Evolutionary conservation across 2,888 invertebrate genomes (phyloP).

Genomic region (Morpho achilles): DNA sequence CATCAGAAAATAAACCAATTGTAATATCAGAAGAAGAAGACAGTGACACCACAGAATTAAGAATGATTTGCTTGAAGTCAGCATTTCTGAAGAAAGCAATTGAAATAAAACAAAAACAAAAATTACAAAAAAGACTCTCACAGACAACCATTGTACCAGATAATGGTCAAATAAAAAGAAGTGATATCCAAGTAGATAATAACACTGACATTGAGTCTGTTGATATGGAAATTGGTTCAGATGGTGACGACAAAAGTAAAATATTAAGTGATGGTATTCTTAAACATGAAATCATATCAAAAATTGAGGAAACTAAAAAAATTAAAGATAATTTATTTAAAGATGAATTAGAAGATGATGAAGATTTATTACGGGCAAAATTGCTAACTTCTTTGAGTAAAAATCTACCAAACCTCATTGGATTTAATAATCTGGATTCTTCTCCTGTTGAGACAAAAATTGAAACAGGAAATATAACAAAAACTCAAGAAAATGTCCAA

Average conservation of each 20-base stretch:
- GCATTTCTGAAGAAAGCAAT: conserved; percentile 82
- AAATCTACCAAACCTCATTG: conserved; percentile 68
- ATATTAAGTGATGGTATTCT: conserved; percentile 28
- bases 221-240: conserved; percentile 74
- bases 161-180: conserved; percentile 38
- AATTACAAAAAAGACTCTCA: conserved; percentile 55
- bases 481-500: conserved; percentile 29
- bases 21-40: conserved; percentile 71
- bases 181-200: conserved; percentile 42
- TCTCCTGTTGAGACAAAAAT: conserved; percentile 29
- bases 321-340: conserved; percentile 9
- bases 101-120: conserved; percentile 74
- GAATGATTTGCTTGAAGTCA: conserved; percentile 84
- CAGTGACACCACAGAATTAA: conserved; percentile 80
- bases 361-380: conserved; percentile 79
- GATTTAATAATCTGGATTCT: conserved; percentile 41
- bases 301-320: conserved; percentile 21
- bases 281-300: conserved; percentile 22
- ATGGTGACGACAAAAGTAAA: conserved; percentile 59
- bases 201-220: conserved; percentile 73
- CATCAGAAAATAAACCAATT: conserved; percentile 32
- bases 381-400: conserved; percentile 79
- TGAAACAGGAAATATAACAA: conserved; percentile 10
- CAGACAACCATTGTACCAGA: conserved; percentile 53
- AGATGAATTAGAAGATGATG: conserved; percentile 78